Conservation (phyloP, 2,797 vertebrate species). For the Hydrophis major region DNA sequence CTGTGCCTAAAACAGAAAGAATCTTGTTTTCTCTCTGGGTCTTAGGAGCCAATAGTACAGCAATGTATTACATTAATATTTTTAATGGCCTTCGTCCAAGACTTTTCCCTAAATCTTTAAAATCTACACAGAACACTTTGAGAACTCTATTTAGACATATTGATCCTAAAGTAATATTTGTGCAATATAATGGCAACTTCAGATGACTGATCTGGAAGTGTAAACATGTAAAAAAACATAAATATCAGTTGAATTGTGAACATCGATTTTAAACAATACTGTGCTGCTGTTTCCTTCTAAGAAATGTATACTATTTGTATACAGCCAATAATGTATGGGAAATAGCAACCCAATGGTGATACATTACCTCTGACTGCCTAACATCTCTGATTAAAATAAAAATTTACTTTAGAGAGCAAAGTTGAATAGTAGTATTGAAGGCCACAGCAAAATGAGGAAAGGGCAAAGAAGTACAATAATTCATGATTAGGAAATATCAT, state of each 20-base stretch:
- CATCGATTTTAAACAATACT: not conserved
- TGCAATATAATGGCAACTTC: not conserved
- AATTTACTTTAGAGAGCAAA: not conserved
- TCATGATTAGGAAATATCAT: not conserved
- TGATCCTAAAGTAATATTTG: not conserved
- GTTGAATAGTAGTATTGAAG: not conserved
- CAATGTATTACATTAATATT: not conserved
- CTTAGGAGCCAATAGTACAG: not conserved
- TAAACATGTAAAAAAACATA: not conserved
- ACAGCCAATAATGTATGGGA: not conserved
- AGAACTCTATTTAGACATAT: not conserved
- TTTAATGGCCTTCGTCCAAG: not conserved
- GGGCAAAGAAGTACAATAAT: not conserved
- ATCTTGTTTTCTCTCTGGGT: not conserved
- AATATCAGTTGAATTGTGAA: not conserved
- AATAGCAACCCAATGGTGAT: not conserved
- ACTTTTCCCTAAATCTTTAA: not conserved
- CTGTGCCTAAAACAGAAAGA: not conserved
- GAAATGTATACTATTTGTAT: not conserved
- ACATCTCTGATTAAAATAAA: not conserved
- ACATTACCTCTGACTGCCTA: not conserved
- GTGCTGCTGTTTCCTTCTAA: not conserved
- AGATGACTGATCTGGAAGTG: not conserved
- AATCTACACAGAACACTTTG: not conserved
- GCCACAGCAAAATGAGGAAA: not conserved